Evolutionary conservation across 1,140 invertebrate species (phyloP).

Genomic region (Drosophila sp.): DNA sequence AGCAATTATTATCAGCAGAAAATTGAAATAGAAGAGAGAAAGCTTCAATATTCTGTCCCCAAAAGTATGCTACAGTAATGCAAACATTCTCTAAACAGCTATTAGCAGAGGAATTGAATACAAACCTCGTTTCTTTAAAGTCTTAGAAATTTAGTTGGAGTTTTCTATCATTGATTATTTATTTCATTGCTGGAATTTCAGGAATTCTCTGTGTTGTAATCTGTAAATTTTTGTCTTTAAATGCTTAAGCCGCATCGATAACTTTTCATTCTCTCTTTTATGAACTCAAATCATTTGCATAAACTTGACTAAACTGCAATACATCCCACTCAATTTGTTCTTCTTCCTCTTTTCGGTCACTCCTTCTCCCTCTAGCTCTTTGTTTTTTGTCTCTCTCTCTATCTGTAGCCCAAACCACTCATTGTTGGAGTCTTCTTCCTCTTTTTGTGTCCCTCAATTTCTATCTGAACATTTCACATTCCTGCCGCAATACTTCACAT

Average conservation of each 20-base stretch:
- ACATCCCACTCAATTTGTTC: conserved; percentile 50
- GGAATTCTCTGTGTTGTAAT: not conserved
- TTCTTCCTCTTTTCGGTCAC: not conserved
- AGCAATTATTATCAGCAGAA: too few species aligned
- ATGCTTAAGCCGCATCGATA: not conserved
- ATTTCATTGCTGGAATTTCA: too few species aligned
- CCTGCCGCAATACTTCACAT: conserved; percentile 62
- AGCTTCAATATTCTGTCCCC: too few species aligned
- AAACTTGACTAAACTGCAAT: conserved; percentile 54
- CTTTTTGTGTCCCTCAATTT: conserved; percentile 16
- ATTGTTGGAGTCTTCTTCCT: not conserved
- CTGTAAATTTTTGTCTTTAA: not conserved
- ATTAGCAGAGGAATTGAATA: too few species aligned
- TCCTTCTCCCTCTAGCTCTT: not conserved
- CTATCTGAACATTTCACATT: conserved; percentile 26
- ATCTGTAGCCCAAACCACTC: not conserved
- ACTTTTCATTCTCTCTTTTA: conserved; percentile 10
- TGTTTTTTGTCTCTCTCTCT: not conserved
- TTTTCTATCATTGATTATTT: too few species aligned
- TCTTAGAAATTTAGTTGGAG: too few species aligned
- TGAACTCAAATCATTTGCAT: conserved; percentile 52
- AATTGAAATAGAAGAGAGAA: too few species aligned
- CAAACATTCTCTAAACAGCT: too few species aligned
- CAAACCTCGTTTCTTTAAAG: too few species aligned
- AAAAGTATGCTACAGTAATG: too few species aligned